Evolutionary conservation across 37 sponge, comb jelly and placozoan genomes (phyloP).

Genomic region (Axinella damicornis): DNA sequence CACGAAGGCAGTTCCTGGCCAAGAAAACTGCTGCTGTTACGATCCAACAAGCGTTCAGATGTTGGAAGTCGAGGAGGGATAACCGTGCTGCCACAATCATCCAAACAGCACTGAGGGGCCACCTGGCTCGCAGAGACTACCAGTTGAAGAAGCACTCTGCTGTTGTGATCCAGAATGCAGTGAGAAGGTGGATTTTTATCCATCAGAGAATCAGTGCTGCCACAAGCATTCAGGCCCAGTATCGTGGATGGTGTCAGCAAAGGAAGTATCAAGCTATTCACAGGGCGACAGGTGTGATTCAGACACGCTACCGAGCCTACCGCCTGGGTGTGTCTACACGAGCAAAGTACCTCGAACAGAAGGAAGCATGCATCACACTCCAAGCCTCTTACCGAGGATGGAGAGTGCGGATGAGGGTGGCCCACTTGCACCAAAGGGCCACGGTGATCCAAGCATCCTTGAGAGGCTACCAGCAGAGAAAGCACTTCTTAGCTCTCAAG

Average conservation of each 20-base stretch:
- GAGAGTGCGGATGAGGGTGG: not conserved
- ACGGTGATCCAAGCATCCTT: conserved; percentile 39
- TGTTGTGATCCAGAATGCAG: conserved; percentile 42
- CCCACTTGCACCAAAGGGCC: conserved; percentile 11
- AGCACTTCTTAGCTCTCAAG: conserved; percentile 12
- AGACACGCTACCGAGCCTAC: not conserved
- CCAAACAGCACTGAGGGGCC: conserved; percentile 47
- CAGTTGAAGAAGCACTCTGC: conserved; percentile 35
- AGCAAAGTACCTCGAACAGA: conserved; percentile 10
- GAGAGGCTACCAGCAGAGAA: conserved; percentile 39
- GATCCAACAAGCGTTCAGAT: conserved; percentile 39
- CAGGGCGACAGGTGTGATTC: not conserved
- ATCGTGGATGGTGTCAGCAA: not conserved
- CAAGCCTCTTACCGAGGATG: conserved; percentile 22
- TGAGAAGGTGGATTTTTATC: not conserved
- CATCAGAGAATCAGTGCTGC: conserved; percentile 19
- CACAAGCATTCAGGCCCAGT: conserved; percentile 28
- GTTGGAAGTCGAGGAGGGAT: not conserved
- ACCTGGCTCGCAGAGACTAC: conserved; percentile 42
- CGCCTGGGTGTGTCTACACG: not conserved
- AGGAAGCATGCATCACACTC: conserved; percentile 20
- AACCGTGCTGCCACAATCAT: conserved; percentile 58
- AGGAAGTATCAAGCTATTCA: conserved; percentile 13
- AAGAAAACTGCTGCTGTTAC: conserved; percentile 7
- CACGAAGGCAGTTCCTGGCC: not conserved